Base-by-base conservation (phyloP, 2,113 vertebrate species). In the Rissa tridactyla region DNA sequence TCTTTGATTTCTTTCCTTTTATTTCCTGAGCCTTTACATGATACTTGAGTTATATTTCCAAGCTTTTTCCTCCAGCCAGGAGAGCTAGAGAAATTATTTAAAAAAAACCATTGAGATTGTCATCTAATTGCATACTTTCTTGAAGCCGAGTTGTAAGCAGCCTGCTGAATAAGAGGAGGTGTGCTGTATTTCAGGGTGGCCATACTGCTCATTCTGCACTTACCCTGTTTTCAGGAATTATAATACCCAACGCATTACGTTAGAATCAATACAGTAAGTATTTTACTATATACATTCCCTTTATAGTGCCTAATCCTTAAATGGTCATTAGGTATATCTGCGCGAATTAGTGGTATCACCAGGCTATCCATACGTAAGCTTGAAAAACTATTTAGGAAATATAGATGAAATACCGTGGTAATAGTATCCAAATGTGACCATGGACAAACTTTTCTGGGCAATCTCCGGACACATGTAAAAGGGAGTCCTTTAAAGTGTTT, bases 341-440 rank as follows among this genome's bases (percentile, higher is more conserved):
- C 66, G 40, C 12, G 38, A 82, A 58, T 38, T 30, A 25, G 7
- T 61, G 27, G 17, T 14, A 34, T 52, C 29, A 34, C 52, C 42
- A 84, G 34, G 44, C 42, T 51, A 73, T 23, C 62, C 73, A 42
- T 6, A 34, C 12, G 18, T 47, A 51, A 87, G 51, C 38, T 57
- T 76, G 20, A 26, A 93, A 84, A 90, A 78, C 32, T 80, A 32
- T 29, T 86, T 64, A 79, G 47, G 44, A 93, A 84, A 65, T 10
- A 61, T 0, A 58, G 42, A 54, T 32, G 4, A 86, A 95, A 54
- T 73, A 8, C 15, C 62, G 20, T 58, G 14, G 30, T 47, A 83
- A 71, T 10, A 40, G 3, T 10, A 38, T 79, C 84, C 57, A 75
- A 55, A 57, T 30, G 11, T 60, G 86, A 76, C 57, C 66, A 44